phyloP scores from a whole-genome alignment of 2,888 invertebrate species.

The Macaria notata region DNA sequence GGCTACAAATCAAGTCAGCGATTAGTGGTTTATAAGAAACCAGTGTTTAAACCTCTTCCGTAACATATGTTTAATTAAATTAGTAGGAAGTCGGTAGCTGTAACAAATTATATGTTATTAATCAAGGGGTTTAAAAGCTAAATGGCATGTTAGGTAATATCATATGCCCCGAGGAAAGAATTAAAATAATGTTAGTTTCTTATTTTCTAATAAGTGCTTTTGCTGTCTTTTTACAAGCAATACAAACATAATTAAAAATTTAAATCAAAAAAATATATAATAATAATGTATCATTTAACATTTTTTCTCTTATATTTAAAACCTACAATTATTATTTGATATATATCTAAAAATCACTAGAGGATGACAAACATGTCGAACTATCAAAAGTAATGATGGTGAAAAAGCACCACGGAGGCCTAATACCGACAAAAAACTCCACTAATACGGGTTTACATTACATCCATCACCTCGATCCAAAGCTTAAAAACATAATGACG shows the following conservation, averaged over 20 bases:
- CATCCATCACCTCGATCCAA: conserved; percentile 30
- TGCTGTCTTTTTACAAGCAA: too few relatives aligned
- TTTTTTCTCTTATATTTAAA: too few relatives aligned
- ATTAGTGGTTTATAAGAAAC: conserved; percentile 20
- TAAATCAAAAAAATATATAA: too few relatives aligned
- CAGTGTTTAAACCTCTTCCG: conserved; percentile 20
- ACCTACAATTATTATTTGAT: too few relatives aligned
- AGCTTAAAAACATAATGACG: conserved; percentile 48
- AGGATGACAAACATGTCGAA: not conserved
- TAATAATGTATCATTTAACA: too few relatives aligned
- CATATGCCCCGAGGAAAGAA: conserved; percentile 4
- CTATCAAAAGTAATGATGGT: too few relatives aligned
- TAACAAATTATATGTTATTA: conserved; percentile 27
- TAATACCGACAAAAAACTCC: not conserved
- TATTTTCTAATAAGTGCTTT: too few relatives aligned
- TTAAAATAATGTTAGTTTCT: conserved; percentile 5
- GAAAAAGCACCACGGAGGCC: too few relatives aligned
- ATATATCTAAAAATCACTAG: not conserved
- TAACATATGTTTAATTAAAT: conserved; percentile 23
- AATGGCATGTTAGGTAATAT: conserved; percentile 6
- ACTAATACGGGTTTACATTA: conserved; percentile 22
- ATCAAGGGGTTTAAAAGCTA: conserved; percentile 14
- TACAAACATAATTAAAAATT: too few relatives aligned
- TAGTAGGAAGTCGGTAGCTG: conserved; percentile 17
- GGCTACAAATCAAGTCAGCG: conserved; percentile 19